A percentile compares a stretch with the other conserved stretches of the same genome.
phyloP scores from a whole-genome alignment of 2,888 invertebrate genomes.

The Anticlea derivata region DNA sequence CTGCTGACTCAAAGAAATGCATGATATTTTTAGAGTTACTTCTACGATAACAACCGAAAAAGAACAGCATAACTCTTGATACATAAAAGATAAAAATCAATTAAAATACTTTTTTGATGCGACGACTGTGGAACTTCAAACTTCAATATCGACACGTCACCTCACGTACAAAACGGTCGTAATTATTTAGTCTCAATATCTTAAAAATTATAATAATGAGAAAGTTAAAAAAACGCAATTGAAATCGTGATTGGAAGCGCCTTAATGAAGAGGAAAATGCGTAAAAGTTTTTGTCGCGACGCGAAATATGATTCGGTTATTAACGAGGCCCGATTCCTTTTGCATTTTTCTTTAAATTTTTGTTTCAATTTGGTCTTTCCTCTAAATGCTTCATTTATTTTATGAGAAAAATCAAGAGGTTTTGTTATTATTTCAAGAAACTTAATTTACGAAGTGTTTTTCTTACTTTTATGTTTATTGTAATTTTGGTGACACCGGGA shows the following conservation, averaged over 20 bases:
- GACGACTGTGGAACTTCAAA: too few species aligned
- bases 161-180: too few species aligned
- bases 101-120: slow-evolving; percentile 1
- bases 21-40: too few species aligned
- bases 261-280: slow-evolving; percentile 1
- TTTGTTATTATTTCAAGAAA: neutral
- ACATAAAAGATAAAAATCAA: neutral
- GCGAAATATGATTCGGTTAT: slow-evolving; percentile 25
- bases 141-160: too few species aligned
- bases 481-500: too few species aligned
- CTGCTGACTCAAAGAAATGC: too few species aligned
- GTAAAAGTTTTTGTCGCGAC: neutral
- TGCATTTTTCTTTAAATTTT: slow-evolving; percentile 10
- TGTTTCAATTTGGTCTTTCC: neutral
- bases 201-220: too few species aligned
- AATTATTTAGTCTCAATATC: too few species aligned
- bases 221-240: slow-evolving; percentile 1
- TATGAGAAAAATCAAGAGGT: neutral
- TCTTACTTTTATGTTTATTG: too few species aligned
- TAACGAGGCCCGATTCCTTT: slow-evolving; percentile 21
- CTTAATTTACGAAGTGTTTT: too few species aligned
- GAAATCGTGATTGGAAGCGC: slow-evolving; percentile 4
- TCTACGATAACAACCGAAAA: too few species aligned
- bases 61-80: too few species aligned
- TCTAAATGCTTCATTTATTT: neutral